Evolutionary conservation across 2,113 vertebrate genomes (phyloP).

Genomic region (Sinocyclocheilus grahami): DNA sequence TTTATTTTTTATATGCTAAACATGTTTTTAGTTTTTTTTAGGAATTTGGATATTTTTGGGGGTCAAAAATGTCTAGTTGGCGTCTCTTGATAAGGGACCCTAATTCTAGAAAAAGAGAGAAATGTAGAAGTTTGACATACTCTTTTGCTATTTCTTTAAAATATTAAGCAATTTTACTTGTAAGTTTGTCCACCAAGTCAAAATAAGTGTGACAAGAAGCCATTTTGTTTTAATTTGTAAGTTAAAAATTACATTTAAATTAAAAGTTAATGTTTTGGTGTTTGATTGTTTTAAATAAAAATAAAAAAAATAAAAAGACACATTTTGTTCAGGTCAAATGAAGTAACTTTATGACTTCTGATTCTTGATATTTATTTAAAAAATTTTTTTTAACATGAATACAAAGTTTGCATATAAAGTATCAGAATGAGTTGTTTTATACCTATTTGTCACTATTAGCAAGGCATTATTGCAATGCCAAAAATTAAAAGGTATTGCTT

Average conservation of each 20-base stretch:
- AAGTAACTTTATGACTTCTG: not conserved
- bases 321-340: too few relatives aligned
- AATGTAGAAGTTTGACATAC: not conserved
- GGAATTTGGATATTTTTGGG: not conserved
- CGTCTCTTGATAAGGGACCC: not conserved
- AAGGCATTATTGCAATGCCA: not conserved
- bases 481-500: not conserved
- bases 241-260: not conserved
- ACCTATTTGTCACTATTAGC: not conserved
- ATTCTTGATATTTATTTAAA: not conserved
- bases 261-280: too few relatives aligned
- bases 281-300: too few relatives aligned
- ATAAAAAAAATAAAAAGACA: not conserved
- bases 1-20: not conserved
- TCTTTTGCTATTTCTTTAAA: not conserved
- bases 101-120: not conserved
- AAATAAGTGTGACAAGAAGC: not conserved
- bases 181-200: not conserved
- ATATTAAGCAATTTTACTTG: not conserved
- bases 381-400: not conserved
- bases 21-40: not conserved
- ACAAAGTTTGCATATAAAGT: not conserved
- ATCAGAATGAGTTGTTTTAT: not conserved
- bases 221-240: not conserved
- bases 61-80: not conserved